Percentiles rank a stretch among this genome's conserved stretches.
Conservation (phyloP, 2,797 vertebrate species). For the Pristis pectinata region DNA sequence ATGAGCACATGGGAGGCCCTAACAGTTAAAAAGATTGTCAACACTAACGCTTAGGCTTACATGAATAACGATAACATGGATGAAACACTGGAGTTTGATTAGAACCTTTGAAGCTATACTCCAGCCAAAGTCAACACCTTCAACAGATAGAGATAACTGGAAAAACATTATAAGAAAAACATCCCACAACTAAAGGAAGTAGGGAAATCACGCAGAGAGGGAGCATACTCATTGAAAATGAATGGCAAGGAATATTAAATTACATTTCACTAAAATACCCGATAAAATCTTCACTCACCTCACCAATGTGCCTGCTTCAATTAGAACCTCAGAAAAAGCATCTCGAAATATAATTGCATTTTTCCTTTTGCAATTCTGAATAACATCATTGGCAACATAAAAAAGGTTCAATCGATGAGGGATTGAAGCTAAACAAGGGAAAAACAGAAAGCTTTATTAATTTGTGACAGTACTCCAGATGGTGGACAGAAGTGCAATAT, state of each 20-base stretch:
- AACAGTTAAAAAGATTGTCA: background rate
- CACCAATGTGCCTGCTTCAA: constrained; percentile 80
- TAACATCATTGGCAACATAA: constrained; percentile 94
- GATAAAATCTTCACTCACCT: constrained; percentile 63
- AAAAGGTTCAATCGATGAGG: constrained; percentile 92
- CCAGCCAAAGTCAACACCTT: background rate
- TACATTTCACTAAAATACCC: background rate
- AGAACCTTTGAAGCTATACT: background rate
- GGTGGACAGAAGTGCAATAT: background rate
- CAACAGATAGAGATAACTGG: background rate
- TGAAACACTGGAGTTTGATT: background rate
- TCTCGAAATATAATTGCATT: constrained; percentile 85
- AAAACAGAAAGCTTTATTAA: constrained; percentile 19
- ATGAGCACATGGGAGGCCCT: background rate
- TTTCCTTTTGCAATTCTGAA: constrained; percentile 96
- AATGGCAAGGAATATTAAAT: background rate
- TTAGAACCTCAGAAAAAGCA: constrained; percentile 83
- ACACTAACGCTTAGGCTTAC: background rate
- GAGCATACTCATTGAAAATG: background rate
- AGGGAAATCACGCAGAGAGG: background rate
- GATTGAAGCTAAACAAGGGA: constrained; percentile 68
- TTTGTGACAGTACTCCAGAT: background rate
- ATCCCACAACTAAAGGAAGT: background rate
- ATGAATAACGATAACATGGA: background rate
- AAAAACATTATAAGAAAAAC: background rate